Percentiles rank a stretch among this genome's conserved stretches.
Conservation (phyloP, 2,888 invertebrate genomes). For the Plagodis dolabraria region DNA sequence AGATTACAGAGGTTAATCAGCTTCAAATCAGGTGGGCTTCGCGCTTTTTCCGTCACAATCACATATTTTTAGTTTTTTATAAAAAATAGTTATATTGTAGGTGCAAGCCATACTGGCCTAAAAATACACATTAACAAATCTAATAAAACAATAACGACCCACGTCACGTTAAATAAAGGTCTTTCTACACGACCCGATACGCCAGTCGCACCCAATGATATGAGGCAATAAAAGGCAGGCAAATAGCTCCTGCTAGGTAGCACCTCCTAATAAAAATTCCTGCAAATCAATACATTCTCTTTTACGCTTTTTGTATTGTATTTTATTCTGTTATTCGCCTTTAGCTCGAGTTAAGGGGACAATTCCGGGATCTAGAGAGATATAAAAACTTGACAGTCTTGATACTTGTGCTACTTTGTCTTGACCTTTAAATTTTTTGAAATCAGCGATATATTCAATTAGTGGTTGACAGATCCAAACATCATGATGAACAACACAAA, state of each 20-base stretch:
- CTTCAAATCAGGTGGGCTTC: too few species aligned
- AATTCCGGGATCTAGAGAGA: constrained; percentile 71
- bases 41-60: too few species aligned
- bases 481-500: too few species aligned
- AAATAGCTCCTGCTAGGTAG: constrained; percentile 70
- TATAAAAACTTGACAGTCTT: constrained; percentile 41
- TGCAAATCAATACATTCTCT: constrained; percentile 83
- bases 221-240: constrained; percentile 69
- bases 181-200: constrained; percentile 30
- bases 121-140: constrained; percentile 30
- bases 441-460: too few species aligned
- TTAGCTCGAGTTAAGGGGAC: constrained; percentile 80
- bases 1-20: too few species aligned
- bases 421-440: too few species aligned
- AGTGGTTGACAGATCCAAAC: too few species aligned
- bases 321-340: constrained; percentile 82
- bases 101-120: too few species aligned
- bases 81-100: too few species aligned
- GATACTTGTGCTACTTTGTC: constrained; percentile 46
- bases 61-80: too few species aligned
- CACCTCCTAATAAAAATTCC: constrained; percentile 84
- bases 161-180: constrained; percentile 38
- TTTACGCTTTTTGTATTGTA: constrained; percentile 83
- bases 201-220: constrained; percentile 26
- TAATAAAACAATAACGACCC: constrained; percentile 35